Evolutionary conservation across 1,140 invertebrate genomes (phyloP).

Genomic region (Chlorops oryzae): DNA sequence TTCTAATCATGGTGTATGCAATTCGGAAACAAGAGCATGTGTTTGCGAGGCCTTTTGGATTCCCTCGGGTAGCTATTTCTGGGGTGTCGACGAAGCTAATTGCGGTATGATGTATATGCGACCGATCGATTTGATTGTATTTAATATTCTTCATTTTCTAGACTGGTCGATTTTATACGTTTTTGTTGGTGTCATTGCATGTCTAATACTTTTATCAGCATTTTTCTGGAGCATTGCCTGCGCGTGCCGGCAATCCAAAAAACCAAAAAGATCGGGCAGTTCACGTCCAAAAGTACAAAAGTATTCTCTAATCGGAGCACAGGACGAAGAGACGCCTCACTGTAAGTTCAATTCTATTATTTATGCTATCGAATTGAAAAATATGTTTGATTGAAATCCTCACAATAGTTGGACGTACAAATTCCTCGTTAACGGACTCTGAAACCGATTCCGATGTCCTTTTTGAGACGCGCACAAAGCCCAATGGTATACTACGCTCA

Average conservation of each 20-base stretch:
- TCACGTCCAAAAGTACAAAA: slow-evolving; percentile 51
- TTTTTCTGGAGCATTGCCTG: slow-evolving; percentile 66
- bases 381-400: too few species aligned
- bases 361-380: too few species aligned
- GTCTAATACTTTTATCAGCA: slow-evolving; percentile 59
- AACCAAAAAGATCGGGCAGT: too few species aligned
- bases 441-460: slow-evolving; percentile 70
- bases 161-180: slow-evolving; percentile 88
- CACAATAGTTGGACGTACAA: slow-evolving; percentile 52
- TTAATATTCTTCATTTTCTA: slow-evolving; percentile 38
- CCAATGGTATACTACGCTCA: slow-evolving; percentile 51
- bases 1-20: slow-evolving; percentile 85
- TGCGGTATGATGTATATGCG: slow-evolving; percentile 46
- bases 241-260: slow-evolving; percentile 56
- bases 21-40: slow-evolving; percentile 75
- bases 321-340: slow-evolving; percentile 52
- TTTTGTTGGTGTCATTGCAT: slow-evolving; percentile 63
- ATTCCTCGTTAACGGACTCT: slow-evolving; percentile 63
- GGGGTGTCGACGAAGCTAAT: slow-evolving; percentile 51
- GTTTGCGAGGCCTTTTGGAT: slow-evolving; percentile 95
- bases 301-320: slow-evolving; percentile 58
- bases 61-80: slow-evolving; percentile 58
- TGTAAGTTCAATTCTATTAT: slow-evolving; percentile 48
- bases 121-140: background rate
- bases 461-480: slow-evolving; percentile 57